These are phyloP conservation scores for Chiridota heheva DNA, from an alignment of 35 echinoderm and acorn worm species.

Conservation along the genomic window DNA sequence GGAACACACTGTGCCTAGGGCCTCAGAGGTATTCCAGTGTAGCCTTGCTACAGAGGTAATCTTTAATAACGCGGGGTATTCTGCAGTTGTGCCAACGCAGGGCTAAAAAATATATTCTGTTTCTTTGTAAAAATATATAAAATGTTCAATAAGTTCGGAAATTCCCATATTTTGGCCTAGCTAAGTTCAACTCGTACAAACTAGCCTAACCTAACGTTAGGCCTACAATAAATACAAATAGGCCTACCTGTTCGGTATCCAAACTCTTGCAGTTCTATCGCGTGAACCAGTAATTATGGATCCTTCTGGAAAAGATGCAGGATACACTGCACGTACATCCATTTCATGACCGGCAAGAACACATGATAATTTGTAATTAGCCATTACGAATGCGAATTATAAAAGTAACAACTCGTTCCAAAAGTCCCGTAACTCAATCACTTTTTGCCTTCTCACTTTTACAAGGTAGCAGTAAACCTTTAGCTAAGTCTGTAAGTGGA, in stretches of 20 bases:
- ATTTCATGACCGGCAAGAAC: constrained; percentile 84
- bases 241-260: constrained; percentile 66
- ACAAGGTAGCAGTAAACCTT: too few relatives aligned
- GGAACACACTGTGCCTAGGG: too few relatives aligned
- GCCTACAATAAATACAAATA: background rate
- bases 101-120: background rate
- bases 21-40: too few relatives aligned
- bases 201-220: background rate
- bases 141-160: background rate
- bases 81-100: too few relatives aligned
- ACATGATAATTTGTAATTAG: constrained; percentile 73
- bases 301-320: constrained; percentile 50
- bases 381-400: too few relatives aligned
- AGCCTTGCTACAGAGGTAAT: too few relatives aligned
- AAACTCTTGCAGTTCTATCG: constrained; percentile 78
- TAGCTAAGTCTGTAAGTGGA: too few relatives aligned
- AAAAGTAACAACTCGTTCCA: too few relatives aligned
- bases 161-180: background rate
- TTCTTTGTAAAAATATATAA: background rate
- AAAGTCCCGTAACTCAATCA: too few relatives aligned
- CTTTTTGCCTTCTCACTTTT: too few relatives aligned
- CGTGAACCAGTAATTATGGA: constrained; percentile 80
- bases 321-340: constrained; percentile 78
- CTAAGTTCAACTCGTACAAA: too few relatives aligned
- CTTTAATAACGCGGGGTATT: too few relatives aligned